A percentile compares a stretch with the other conserved stretches of the same genome.
phyloP scores from a whole-genome alignment of 2,113 vertebrate species.

The Lathamus discolor region DNA sequence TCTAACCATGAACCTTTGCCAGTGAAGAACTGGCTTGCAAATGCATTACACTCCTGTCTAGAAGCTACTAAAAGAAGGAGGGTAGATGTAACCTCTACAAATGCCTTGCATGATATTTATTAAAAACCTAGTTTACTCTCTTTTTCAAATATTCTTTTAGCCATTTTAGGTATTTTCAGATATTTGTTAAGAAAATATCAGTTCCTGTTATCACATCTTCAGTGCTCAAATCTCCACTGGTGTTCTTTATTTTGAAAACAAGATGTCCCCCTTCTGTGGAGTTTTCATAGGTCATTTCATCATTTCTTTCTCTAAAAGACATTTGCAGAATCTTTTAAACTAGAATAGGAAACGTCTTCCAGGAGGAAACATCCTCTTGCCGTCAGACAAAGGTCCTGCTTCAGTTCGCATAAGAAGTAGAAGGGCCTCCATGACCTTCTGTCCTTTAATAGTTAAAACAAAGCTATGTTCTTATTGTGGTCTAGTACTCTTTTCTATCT shows the following conservation, averaged over 20 bases:
- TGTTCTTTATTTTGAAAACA: background rate
- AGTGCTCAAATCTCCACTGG: background rate
- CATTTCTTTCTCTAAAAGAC: background rate
- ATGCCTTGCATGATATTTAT: background rate
- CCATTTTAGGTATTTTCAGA: background rate
- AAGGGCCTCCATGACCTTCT: background rate
- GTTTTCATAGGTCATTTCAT: background rate
- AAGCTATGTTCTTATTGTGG: background rate
- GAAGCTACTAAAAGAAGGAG: background rate
- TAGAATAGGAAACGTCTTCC: background rate
- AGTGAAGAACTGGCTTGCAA: background rate
- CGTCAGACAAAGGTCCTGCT: background rate
- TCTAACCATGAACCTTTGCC: background rate
- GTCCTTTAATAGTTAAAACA: background rate
- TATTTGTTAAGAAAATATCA: background rate
- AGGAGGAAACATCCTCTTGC: background rate
- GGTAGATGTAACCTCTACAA: background rate
- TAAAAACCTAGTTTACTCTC: background rate
- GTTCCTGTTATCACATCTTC: background rate
- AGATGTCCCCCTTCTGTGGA: background rate
- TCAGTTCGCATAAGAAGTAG: background rate
- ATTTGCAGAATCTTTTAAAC: background rate
- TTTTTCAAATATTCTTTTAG: background rate
- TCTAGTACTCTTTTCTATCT: background rate
- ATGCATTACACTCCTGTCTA: background rate